Evolutionary conservation across 1,140 invertebrate genomes (phyloP), one percentile per base, ranked within the genome.

Genomic region (Hylaeus anthracinus): DNA sequence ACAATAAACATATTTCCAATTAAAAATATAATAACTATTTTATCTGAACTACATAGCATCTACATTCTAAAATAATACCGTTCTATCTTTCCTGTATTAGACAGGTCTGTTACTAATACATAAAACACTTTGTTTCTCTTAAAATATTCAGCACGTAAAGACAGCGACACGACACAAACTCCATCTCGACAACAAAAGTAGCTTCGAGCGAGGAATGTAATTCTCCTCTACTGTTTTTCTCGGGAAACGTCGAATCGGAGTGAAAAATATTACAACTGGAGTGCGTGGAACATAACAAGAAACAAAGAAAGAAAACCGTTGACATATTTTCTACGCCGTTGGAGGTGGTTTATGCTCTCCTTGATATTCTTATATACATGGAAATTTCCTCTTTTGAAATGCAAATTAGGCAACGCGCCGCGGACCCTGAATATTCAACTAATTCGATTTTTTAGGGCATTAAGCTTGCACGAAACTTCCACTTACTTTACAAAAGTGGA

Each of bases 281-380:
- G 39, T 45, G 26, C 14, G 51, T 75, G 12, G 72, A 26, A 12
- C n/a, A 39, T 67, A 55, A 45, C 37, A 75, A 56, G 26, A 41
- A 37, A 45, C 9, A 61, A 12, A 26, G 15, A 43, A 56, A 1
- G 14, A 56, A 45, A 56, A 26, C 14, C 9, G 43, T 37, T 39
- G 66, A n/a, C 45, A 26, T 70, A 77, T 77, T 78, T 78, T 53
- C 67, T 53, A n/a, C 12, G 37, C 45, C 41, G 58, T 78, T 78
- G 53, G 67, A 45, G 48, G 60, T 63, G 58, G 60, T 78, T 78
- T 78, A 78, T 71, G 63, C 67, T 53, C 37, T 53, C 58, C 67
- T 63, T 78, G 75, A 78, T 78, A 78, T 78, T 51, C 67, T 78
- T 78, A 78, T 78, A 78, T 67, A 63, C 70, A 78, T 78, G 75